A percentile compares a stretch with the other conserved stretches of the same genome.
These are phyloP conservation scores for Anisognathus igniventris DNA, from an alignment of 2,797 vertebrate species.

Conservation along the genomic window DNA sequence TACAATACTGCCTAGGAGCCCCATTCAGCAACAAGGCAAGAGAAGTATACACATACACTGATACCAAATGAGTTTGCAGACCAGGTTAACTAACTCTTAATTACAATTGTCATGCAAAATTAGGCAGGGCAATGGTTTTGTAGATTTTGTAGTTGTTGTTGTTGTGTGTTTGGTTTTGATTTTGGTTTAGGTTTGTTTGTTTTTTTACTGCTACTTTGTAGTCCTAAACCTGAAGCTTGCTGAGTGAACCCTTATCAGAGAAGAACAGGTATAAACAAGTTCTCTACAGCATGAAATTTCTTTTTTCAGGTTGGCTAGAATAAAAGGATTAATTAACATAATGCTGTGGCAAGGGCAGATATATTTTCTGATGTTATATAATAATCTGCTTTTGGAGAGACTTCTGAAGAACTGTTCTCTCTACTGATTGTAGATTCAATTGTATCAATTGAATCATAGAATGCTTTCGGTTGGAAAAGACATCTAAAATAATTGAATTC, in stretches of 20 bases:
- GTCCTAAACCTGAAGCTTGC: neutral
- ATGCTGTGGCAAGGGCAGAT: neutral
- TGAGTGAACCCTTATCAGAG: neutral
- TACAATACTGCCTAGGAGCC: neutral
- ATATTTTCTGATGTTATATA: neutral
- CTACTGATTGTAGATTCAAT: neutral
- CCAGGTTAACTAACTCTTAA: neutral
- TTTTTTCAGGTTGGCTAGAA: neutral
- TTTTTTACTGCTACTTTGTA: neutral
- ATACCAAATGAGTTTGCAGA: neutral
- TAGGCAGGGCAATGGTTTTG: neutral
- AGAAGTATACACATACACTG: neutral
- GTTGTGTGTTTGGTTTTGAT: neutral
- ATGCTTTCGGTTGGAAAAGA: neutral
- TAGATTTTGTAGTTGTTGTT: neutral
- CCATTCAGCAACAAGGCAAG: neutral
- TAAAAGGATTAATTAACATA: neutral
- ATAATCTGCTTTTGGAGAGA: neutral
- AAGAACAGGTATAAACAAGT: neutral
- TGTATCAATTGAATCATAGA: neutral
- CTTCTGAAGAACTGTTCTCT: neutral
- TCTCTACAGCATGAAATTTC: neutral
- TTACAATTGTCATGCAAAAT: neutral
- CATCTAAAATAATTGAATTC: rapidly evolving
- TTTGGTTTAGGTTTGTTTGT: neutral